Base-by-base conservation (phyloP, 2,113 vertebrate genomes). In the Oncorhynchus keta region DNA sequence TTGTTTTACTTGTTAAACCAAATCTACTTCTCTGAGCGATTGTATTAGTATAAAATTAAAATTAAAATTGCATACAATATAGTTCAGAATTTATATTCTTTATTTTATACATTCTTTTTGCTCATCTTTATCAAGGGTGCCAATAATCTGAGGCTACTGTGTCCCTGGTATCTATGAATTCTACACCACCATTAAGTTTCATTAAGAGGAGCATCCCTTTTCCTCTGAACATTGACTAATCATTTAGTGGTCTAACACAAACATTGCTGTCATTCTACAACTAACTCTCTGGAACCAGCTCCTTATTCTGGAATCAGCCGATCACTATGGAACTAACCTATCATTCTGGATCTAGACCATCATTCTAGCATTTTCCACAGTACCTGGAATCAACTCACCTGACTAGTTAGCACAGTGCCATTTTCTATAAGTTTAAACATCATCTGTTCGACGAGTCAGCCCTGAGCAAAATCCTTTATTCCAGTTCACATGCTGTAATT, bases 391-490 rank as follows among this genome's bases (percentile, higher is more conserved):
- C 30, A 32, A 39, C 67, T 68, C 67, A 18, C 68, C 65, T 16
- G 18, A 55, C 16, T 71, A 22, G 30, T 61, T 13, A 79, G 61
- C 75, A 48, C 67, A 72, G 45, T 77, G 62, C 35, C 74, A 49
- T 62, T 57, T 28, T 78, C 30, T 20, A 61, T 22, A 70, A 5
- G 32, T 9, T 55, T 70, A 48, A 67, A 65, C 73, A 71, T 79
- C 16, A 39, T 70, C 57, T 68, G 64, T 70, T 71, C 61, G 69
- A n/a, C 30, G 28, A 51, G 35, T 75, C 22, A 28, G 79, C 74
- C 78, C 76, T 81, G 72, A 39, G 51, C 73, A 65, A 61, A 55
- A 79, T 83, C 55, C 61, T 66, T 72, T 28, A 24, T 55, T 81
- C 78, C 62, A 72, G 73, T 39, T 75, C 32, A 22, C 79, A 55